A percentile compares a stretch with the other conserved stretches of the same genome.
phyloP scores from a whole-genome alignment of 2,113 vertebrate species.

The Arenaria interpres region DNA sequence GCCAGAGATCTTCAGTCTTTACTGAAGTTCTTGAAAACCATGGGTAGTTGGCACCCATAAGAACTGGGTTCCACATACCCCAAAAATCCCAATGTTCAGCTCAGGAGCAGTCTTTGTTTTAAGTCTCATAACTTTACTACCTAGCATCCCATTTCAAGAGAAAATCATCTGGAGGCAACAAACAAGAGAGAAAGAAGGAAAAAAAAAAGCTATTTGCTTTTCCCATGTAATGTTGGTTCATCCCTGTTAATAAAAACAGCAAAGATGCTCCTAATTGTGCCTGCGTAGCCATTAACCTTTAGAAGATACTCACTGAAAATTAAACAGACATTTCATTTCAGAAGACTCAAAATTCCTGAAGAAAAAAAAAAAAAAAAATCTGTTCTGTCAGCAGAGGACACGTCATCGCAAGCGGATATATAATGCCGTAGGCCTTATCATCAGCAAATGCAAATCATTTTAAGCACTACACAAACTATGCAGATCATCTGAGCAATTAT shows the following conservation, averaged over 20 bases:
- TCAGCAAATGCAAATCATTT: not conserved
- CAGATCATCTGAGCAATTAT: not conserved
- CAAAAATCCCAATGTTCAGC: not conserved
- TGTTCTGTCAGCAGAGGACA: not conserved
- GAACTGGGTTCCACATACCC: not conserved
- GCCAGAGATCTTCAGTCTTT: not conserved
- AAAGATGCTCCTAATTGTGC: not conserved
- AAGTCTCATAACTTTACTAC: not conserved
- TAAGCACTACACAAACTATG: not conserved
- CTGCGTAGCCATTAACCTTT: not conserved
- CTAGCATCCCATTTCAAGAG: not conserved
- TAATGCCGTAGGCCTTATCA: not conserved
- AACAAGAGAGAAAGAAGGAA: not conserved
- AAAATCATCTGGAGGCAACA: not conserved
- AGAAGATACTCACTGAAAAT: not conserved
- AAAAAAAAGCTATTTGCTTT: not conserved
- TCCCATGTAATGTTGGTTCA: not conserved
- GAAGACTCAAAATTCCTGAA: not conserved
- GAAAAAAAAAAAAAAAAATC: not conserved
- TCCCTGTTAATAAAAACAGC: not conserved
- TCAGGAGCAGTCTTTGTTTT: not conserved
- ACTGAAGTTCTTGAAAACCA: not conserved
- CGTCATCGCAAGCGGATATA: fast-evolving
- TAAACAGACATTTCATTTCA: not conserved
- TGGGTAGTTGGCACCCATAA: not conserved